A percentile compares a stretch with the other conserved stretches of the same genome.
phyloP scores from a whole-genome alignment of 2,888 invertebrate genomes.

The Meteorus cinctellus region DNA sequence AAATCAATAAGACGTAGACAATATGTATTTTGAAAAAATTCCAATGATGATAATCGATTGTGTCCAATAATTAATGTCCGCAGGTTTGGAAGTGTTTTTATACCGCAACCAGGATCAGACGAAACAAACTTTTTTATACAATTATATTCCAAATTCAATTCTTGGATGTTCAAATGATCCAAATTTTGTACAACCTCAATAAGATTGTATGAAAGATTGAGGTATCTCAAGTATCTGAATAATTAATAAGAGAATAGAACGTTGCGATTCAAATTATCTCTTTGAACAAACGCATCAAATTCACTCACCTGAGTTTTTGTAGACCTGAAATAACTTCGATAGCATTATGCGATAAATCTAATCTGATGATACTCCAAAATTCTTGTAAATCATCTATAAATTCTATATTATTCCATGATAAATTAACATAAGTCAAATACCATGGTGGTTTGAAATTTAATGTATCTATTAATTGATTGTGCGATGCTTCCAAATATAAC shows the following conservation, averaged over 20 bases:
- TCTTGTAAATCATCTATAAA: constrained; percentile 75
- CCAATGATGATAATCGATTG: constrained; percentile 76
- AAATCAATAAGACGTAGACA: constrained; percentile 68
- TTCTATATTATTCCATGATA: constrained; percentile 76
- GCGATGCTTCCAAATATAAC: constrained; percentile 77
- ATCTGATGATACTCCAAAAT: constrained; percentile 79
- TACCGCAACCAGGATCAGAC: constrained; percentile 71
- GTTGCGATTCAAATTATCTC: background rate
- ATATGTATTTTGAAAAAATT: constrained; percentile 66
- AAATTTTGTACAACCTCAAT: constrained; percentile 77
- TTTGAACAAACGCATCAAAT: constrained; percentile 9
- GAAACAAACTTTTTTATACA: constrained; percentile 74
- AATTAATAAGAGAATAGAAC: background rate
- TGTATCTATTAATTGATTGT: constrained; percentile 75
- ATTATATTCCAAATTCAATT: constrained; percentile 77
- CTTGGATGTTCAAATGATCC: constrained; percentile 75
- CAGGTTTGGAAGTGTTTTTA: constrained; percentile 76
- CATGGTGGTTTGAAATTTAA: constrained; percentile 78
- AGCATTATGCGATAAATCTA: constrained; percentile 79
- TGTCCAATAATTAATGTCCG: constrained; percentile 75
- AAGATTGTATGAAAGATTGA: constrained; percentile 78
- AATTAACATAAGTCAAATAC: constrained; percentile 78
- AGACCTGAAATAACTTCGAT: constrained; percentile 77
- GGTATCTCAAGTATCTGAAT: constrained; percentile 76
- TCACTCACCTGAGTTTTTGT: constrained; percentile 74